phyloP scores from a whole-genome alignment of 2,113 vertebrate species.

The Scomber colias region DNA sequence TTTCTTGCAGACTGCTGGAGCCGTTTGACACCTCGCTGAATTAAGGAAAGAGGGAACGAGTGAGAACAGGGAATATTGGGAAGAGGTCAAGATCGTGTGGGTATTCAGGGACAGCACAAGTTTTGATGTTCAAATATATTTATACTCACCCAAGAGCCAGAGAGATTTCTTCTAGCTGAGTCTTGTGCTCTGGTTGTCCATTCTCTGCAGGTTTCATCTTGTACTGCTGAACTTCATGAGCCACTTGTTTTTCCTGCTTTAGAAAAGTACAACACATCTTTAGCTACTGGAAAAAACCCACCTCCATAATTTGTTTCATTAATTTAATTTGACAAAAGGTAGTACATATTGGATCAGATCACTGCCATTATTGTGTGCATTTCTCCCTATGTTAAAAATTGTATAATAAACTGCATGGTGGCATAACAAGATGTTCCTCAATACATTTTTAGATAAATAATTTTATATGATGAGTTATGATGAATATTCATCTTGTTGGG shows the following conservation, averaged over 20 bases:
- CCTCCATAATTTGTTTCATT: not conserved
- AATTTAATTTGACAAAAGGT: not conserved
- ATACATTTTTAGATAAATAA: not conserved
- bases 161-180: slow-evolving; percentile 90
- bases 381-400: not conserved
- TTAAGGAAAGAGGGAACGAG: slow-evolving; percentile 3
- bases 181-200: slow-evolving; percentile 92
- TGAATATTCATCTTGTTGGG: not conserved
- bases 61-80: not conserved
- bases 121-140: not conserved
- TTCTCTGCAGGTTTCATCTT: slow-evolving; percentile 95
- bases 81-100: not conserved
- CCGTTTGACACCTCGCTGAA: slow-evolving; percentile 94
- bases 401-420: not conserved
- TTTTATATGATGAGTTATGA: too few relatives aligned
- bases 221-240: slow-evolving; percentile 93
- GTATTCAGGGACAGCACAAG: not conserved
- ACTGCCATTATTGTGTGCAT: not conserved
- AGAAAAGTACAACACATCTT: slow-evolving; percentile 24
- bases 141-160: slow-evolving; percentile 90
- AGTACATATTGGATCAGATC: not conserved
- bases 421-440: too few relatives aligned
- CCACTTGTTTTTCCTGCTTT: slow-evolving; percentile 92
- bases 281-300: not conserved
- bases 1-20: slow-evolving; percentile 90